Evolutionary conservation across 2,797 vertebrate species (phyloP), one percentile per base, ranked within the genome.

Genomic region (Trematomus bernacchii): DNA sequence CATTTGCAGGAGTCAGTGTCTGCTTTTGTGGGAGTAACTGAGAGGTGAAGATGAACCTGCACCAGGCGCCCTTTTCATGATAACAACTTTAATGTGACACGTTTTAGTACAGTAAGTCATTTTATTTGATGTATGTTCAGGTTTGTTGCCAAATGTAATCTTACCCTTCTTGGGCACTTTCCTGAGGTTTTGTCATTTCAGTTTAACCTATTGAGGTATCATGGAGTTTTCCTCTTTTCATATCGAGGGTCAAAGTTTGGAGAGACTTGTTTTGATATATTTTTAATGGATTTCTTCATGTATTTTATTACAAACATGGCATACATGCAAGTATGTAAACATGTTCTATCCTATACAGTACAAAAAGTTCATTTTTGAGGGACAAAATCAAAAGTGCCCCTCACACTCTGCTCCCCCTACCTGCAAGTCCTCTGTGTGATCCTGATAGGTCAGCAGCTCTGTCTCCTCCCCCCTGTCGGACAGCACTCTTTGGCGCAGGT

Each of bases 391-490:
- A 16, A 51, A 52, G 40, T 33, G 9, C 15, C 52, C 64, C n/a
- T 57, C 69, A 63, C 71, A 60, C 48, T 77, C 42, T 40, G 54
- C 74, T 71, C 11, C 23, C 40, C 66, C 27, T 79, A 99, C 98
- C 97, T 99, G 98, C 66, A 99, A 85, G 57, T 99, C 97, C 67
- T 99, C 97, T 91, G 97, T 93, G 30, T 93, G 95, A 71, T 97
- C 97, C 57, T 97, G 82, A 60, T 90, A 97, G 85, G 97, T 92
- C 83, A 98, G 91, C 88, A 98, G 95, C 92, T 97, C 96, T 13
- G 97, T 95, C 94, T 97, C 96, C 93, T 97, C 96, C 90, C 98
- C 95, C 81, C 96, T 93, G 21, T 96, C 96, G 88, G 96, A 95
- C 72, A 96, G 93, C 79, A 97, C 97, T 86, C 96, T 96, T 83